Evolutionary conservation across 2,797 vertebrate species (phyloP).

Genomic region (Gouania willdenowi): DNA sequence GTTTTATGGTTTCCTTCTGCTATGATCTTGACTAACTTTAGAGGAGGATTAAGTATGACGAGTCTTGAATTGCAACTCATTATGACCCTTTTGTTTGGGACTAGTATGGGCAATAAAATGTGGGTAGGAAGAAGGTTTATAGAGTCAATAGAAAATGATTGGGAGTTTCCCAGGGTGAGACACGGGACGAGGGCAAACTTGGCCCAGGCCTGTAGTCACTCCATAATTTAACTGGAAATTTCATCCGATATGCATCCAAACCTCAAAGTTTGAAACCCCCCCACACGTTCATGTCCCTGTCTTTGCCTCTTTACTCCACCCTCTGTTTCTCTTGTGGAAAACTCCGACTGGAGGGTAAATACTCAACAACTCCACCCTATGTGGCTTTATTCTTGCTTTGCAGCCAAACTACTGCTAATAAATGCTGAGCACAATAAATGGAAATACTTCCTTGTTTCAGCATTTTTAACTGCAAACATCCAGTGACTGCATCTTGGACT

Average conservation of each 20-base stretch:
- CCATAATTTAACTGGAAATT: constrained; percentile 73
- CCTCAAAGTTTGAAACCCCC: constrained; percentile 69
- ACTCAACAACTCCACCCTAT: constrained; percentile 61
- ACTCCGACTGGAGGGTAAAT: constrained; percentile 51
- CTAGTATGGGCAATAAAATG: constrained; percentile 3
- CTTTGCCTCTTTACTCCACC: constrained; percentile 45
- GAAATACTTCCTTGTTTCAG: constrained; percentile 3
- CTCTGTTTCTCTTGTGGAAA: constrained; percentile 57
- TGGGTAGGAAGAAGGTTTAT: too few relatives aligned
- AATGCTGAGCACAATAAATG: background rate
- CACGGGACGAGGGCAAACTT: constrained; percentile 56
- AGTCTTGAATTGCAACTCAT: background rate
- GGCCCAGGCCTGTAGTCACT: constrained; percentile 67
- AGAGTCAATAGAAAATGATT: constrained; percentile 24
- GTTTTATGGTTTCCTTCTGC: constrained; percentile 12
- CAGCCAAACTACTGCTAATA: constrained; percentile 28
- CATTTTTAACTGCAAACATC: background rate
- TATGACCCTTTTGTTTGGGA: constrained; percentile 2
- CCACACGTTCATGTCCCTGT: constrained; percentile 51
- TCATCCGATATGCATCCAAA: constrained; percentile 69
- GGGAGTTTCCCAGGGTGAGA: constrained; percentile 61
- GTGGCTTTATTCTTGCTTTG: constrained; percentile 24
- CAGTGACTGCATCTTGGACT: background rate
- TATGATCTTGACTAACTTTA: background rate
- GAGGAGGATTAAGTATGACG: background rate